Evolutionary conservation across 2,113 vertebrate species (phyloP), one percentile per base, ranked within the genome.

Genomic region (Semnopithecus entellus): DNA sequence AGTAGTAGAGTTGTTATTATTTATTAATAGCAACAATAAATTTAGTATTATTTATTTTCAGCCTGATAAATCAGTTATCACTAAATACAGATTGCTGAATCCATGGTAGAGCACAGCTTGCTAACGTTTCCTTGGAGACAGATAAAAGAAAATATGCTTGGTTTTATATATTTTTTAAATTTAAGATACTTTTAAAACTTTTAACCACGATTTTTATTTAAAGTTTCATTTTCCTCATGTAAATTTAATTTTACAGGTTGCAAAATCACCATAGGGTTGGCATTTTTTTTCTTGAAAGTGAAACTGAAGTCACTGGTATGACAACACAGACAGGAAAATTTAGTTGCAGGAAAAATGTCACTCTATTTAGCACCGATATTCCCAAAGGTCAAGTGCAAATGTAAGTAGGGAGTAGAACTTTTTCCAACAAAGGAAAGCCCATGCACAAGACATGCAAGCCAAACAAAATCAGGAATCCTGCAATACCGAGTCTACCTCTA

Each of bases 171-270:
- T 55, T 94, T 94, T 81, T 90, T 61, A 66, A 2, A 32, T 70
- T 79, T 75, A 88, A 79, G 40, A 76, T 64, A 92, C 57, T 95
- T 89, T 43, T 0, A 13, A 95, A 88, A 83, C 2, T 43, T 81
- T 72, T 75, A 83, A 50, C 18, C 23, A 66, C 64, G 25, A 38
- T 43, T 92, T 5, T 38, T 78, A 96, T 73, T 96, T 76, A 95
- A 94, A 90, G 25, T 5, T 86, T 93, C 57, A 38, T 80, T 30
- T 96, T 64, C 38, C 2, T 92, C 38, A 25, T 70, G 8, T 50
- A 25, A 95, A 88, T 86, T 89, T 90, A 95, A 30, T 93, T 96
- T 96, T 87, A 48, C 45, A 66, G 18, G 17, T 91, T 91, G 40
- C 83, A 95, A 91, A 93, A 22, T 95, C 43, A 78, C 35, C 5